These are phyloP conservation scores for Drosophila takahashii DNA, from an alignment of 1,140 invertebrate genomes.

Conservation along the genomic window DNA sequence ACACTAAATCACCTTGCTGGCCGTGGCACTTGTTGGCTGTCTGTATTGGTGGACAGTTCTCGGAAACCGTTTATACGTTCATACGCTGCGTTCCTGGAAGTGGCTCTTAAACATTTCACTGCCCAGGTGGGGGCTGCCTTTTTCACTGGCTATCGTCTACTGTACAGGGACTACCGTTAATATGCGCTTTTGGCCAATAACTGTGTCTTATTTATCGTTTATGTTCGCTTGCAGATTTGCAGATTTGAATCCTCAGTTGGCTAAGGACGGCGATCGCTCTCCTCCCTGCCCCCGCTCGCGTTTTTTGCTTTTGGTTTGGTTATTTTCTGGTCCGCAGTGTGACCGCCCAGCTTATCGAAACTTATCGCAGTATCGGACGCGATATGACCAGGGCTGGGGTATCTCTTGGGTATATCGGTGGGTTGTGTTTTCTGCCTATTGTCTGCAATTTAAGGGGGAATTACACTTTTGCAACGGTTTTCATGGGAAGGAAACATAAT, in stretches of 20 bases:
- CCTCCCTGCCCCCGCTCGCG: conserved; percentile 43
- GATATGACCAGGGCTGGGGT: conserved; percentile 7
- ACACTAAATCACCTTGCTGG: conserved; percentile 62
- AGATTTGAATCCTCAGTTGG: conserved; percentile 18
- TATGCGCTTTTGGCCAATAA: not conserved
- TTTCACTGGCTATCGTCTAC: conserved; percentile 1
- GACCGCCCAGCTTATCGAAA: conserved; percentile 23
- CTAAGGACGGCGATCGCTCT: conserved; percentile 41
- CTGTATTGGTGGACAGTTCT: conserved; percentile 74
- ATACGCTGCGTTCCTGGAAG: conserved; percentile 73
- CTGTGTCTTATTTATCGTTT: conserved; percentile 2
- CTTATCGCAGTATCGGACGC: conserved; percentile 36
- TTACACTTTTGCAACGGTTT: not conserved
- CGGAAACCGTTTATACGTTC: conserved; percentile 78
- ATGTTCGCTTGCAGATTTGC: not conserved
- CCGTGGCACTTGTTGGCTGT: conserved; percentile 73
- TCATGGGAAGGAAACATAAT: not conserved
- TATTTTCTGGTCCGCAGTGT: conserved; percentile 28
- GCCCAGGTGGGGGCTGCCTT: conserved; percentile 20
- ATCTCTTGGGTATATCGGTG: too few relatives aligned
- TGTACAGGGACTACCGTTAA: too few relatives aligned
- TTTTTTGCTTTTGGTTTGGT: conserved; percentile 5
- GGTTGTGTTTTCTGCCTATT: not conserved
- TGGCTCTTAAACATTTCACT: conserved; percentile 71
- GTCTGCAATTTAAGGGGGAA: not conserved